Evolutionary conservation across 2,888 invertebrate species (phyloP).

Genomic region (Hemithea aestivaria): DNA sequence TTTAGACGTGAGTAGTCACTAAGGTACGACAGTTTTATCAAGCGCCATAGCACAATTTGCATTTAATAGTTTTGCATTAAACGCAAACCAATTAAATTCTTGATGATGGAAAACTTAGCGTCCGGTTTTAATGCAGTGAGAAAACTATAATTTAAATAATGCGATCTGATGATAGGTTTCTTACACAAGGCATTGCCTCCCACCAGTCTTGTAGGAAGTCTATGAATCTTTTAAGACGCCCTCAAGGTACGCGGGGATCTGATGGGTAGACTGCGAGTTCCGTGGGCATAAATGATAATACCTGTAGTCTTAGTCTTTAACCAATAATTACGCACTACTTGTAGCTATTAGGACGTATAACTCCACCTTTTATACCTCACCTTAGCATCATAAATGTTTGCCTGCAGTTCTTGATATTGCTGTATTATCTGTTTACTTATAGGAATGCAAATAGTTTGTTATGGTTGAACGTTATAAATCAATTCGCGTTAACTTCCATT

Average conservation of each 20-base stretch:
- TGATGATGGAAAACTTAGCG: conserved; percentile 1
- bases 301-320: no score
- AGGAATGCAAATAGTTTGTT: conserved; percentile 32
- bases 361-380: conserved; percentile 18
- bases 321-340: no score
- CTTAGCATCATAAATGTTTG: conserved; percentile 16
- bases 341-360: conserved; percentile 21
- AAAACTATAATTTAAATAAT: no score
- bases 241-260: no score
- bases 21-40: background rate
- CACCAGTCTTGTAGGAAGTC: no score
- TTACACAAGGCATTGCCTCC: no score
- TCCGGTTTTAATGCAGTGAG: background rate
- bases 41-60: conserved; percentile 4
- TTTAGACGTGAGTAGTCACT: background rate
- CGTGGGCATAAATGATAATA: no score
- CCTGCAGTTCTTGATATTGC: no score
- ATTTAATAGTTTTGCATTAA: background rate
- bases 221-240: no score
- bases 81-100: background rate
- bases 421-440: conserved; percentile 30
- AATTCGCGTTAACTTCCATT: conserved; percentile 33
- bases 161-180: no score
- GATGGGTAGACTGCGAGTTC: no score
- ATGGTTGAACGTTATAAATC: conserved; percentile 37